phyloP scores from a whole-genome alignment of 2,888 invertebrate species.

The Metellina segmentata region DNA sequence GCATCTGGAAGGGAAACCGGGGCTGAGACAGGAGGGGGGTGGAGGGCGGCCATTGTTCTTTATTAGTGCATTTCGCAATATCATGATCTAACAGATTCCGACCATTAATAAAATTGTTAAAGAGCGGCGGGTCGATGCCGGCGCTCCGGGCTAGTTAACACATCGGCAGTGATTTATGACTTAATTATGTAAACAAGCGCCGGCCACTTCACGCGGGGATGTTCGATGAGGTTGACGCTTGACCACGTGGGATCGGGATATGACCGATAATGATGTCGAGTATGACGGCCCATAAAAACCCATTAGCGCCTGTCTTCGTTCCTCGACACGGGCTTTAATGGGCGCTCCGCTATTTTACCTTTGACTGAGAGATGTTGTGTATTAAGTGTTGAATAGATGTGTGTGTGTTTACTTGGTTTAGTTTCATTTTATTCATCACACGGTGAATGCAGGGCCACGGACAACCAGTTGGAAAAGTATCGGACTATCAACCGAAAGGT shows the following conservation, averaged over 20 bases:
- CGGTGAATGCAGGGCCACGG: background rate
- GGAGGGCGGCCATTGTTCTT: slow-evolving; percentile 68
- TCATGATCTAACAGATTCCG: slow-evolving; percentile 64
- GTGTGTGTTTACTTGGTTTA: no score
- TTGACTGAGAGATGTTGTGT: no score
- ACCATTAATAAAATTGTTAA: slow-evolving; percentile 73
- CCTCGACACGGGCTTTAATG: no score
- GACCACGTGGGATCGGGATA: background rate
- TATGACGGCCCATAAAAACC: background rate
- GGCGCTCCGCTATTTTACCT: no score
- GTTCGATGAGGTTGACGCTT: slow-evolving; percentile 20
- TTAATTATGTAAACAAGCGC: slow-evolving; percentile 59
- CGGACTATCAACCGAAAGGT: no score
- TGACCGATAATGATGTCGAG: background rate
- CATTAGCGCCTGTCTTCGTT: background rate
- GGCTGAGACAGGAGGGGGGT: background rate
- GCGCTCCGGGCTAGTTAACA: slow-evolving; percentile 45
- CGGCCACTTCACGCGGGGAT: background rate
- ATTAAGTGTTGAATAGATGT: no score
- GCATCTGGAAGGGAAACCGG: slow-evolving; percentile 46
- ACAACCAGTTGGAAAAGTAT: no score
- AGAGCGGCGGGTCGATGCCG: slow-evolving; percentile 49
- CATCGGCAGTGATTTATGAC: slow-evolving; percentile 66
- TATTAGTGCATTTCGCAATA: slow-evolving; percentile 60
- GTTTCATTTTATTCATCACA: background rate